A percentile compares a stretch with the other conserved stretches of the same genome.
phyloP scores from a whole-genome alignment of 2,113 vertebrate genomes.

The Cephalophus harveyi region DNA sequence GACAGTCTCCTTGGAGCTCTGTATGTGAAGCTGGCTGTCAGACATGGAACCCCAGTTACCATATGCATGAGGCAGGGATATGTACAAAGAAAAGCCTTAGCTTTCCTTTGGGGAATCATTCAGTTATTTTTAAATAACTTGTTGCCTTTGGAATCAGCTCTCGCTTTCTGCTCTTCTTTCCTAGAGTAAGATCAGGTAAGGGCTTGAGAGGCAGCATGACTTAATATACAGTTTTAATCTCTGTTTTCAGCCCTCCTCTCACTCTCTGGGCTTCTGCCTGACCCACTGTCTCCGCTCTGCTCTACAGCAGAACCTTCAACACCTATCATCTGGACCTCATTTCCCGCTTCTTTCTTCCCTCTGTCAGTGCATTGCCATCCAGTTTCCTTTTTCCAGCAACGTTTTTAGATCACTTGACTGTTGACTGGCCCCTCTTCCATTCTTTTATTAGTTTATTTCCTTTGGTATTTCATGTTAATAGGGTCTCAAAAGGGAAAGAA shows the following conservation, averaged over 20 bases:
- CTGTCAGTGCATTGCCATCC: background rate
- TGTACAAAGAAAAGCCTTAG: background rate
- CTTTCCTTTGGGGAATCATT: background rate
- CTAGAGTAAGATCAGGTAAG: background rate
- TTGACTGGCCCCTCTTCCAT: background rate
- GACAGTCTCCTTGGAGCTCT: background rate
- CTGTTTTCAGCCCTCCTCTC: background rate
- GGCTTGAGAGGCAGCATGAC: background rate
- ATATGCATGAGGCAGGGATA: background rate
- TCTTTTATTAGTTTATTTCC: background rate
- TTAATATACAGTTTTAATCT: background rate
- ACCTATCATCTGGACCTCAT: background rate
- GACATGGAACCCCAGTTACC: too few relatives aligned
- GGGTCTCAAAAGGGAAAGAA: background rate
- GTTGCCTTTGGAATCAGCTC: background rate
- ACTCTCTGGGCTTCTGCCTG: background rate
- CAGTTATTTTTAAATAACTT: background rate
- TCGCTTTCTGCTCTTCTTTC: background rate
- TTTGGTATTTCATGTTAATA: background rate
- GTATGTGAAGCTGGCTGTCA: background rate
- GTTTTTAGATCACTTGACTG: background rate
- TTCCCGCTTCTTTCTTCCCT: background rate
- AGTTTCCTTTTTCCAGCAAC: background rate
- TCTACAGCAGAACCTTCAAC: background rate
- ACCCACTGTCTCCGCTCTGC: background rate